A percentile compares a stretch with the other conserved stretches of the same genome.
These are phyloP conservation scores for Falco berigora DNA, from an alignment of 2,797 vertebrate genomes.

Conservation along the genomic window DNA sequence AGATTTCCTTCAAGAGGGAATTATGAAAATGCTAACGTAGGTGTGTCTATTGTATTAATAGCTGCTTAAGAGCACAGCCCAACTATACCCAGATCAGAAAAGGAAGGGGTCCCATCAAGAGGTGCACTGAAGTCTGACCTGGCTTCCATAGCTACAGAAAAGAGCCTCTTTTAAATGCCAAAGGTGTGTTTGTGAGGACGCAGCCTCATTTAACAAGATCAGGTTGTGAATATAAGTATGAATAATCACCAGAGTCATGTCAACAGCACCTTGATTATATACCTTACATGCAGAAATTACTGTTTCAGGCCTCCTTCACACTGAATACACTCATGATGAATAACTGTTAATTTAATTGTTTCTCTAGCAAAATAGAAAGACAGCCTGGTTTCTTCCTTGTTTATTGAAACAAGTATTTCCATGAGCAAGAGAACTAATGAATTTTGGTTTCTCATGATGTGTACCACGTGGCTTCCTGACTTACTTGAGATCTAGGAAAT, in stretches of 20 bases:
- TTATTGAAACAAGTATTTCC: background rate
- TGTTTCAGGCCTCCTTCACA: background rate
- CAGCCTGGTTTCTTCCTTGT: background rate
- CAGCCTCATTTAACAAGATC: background rate
- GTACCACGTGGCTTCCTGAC: background rate
- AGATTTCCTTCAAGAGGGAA: background rate
- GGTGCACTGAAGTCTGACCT: background rate
- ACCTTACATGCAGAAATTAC: background rate
- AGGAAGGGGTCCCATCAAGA: background rate
- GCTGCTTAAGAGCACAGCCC: background rate
- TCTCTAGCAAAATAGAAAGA: background rate
- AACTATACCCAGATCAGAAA: background rate
- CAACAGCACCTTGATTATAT: background rate
- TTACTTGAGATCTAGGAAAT: background rate
- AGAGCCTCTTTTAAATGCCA: background rate
- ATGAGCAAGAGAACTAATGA: background rate
- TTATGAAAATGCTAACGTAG: background rate
- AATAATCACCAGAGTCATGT: background rate
- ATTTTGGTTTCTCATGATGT: background rate
- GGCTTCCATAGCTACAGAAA: background rate
- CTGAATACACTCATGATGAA: background rate
- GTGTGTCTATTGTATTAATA: background rate
- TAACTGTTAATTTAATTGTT: constrained; percentile 18
- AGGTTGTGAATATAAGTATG: background rate
- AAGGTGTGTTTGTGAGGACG: background rate